Base-by-base conservation (phyloP, 2,888 invertebrate species). In the Rhamnusium bicolor region DNA sequence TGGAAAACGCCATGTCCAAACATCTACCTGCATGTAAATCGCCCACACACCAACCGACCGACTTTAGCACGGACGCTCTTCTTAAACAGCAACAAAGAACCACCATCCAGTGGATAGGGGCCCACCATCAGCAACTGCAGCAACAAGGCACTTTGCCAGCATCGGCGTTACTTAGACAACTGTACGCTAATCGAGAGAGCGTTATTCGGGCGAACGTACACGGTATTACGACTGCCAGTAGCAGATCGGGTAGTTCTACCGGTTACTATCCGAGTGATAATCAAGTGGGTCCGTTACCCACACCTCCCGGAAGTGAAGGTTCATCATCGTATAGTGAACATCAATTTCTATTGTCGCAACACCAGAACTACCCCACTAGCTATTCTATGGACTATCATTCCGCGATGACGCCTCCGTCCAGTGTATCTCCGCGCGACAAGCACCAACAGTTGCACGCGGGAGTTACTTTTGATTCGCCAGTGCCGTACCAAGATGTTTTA, bases 371-470 rank as follows among this genome's bases (percentile, higher is more conserved):
- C 91, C 91, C 83, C 89, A 91, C 85, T 87, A 87, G 89, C 72
- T 93, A 93, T 81, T 89, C 91, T 72, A 94, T 94, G 77, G 96
- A 96, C 84, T 96, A 96, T 84, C 97, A 97, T 87, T 94, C 96
- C 49, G 96, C 96, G 60, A 98, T 98, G 96, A 98, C 98, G 3
- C 98, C 98, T 66, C 98, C 98, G 65, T 96, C 97, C n/a, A 98
- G 98, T 2, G 98, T 98, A 1, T 98, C 98, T 4, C 98, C 98
- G 0, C 91, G 97, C 74, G 98, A 98, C 85, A 96, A 93, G 81
- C 92, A 89, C 87, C 94, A 92, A 82, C 93, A 93, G 81, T 87
- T 89, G 72, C 90, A 90, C 72, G 90, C 87, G 84, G 91, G 76
- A 87, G 91, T 88, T 87, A 89, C 88, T 18, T 88, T 88, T 72